Percentiles rank a stretch among this genome's conserved stretches.
phyloP scores from a whole-genome alignment of 2,113 vertebrate species.

The Indri indri region DNA sequence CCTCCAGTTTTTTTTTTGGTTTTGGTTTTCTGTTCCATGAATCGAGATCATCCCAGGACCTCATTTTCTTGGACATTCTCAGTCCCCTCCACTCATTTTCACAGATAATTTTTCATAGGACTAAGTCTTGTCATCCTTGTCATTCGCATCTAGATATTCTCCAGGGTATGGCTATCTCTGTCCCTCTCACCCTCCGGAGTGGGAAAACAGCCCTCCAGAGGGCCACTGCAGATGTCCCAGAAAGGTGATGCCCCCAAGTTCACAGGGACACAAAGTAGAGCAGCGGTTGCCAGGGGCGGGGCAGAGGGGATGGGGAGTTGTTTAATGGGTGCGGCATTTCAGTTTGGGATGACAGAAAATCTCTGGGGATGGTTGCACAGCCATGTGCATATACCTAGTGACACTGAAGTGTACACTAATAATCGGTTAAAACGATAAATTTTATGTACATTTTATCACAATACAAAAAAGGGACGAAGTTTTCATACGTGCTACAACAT shows the following conservation, averaged over 20 bases:
- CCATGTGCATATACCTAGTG: background rate
- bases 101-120: background rate
- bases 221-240: background rate
- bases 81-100: background rate
- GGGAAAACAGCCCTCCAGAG: background rate
- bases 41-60: background rate
- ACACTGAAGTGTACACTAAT: background rate
- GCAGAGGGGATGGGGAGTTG: background rate
- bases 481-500: background rate
- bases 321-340: background rate
- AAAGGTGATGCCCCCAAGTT: background rate
- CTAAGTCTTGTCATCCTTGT: background rate
- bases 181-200: background rate
- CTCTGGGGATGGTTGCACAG: background rate
- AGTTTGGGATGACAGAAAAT: background rate
- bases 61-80: background rate
- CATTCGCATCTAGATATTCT: background rate
- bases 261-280: background rate
- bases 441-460: background rate
- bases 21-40: background rate
- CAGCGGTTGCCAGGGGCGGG: background rate
- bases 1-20: background rate
- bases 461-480: background rate
- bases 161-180: background rate
- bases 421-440: background rate